Base-by-base conservation (phyloP, 2,888 invertebrate species). In the Agrenia bidenticulata region DNA sequence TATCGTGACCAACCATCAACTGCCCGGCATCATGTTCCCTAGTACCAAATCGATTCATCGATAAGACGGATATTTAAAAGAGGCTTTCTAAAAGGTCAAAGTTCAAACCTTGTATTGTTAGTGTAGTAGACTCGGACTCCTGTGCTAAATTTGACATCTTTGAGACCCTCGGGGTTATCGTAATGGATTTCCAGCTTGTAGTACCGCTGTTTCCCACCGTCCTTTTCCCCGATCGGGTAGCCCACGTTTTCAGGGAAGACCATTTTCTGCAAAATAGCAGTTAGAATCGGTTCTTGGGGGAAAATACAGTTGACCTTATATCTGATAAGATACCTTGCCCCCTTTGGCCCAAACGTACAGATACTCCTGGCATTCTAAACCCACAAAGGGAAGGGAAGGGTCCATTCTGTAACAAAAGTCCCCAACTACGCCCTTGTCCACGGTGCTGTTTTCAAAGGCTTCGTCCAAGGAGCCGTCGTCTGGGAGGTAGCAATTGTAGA, bases 111-210 rank as follows among this genome's bases (percentile, higher is more conserved):
- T 39, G 92, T 79, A 19, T 87, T 83, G 0, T 86, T 84, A 0
- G 91, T 92, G 79, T 90, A 88, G 78, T 88, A 87, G 19, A 94
- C 81, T 15, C 90, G 83, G 59, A 94, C 85, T 0, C 94, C 94
- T 0, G 90, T 89, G 77, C 87, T 88, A 80, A 90, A 67, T 1
- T 17, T 17, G 2, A 72, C 58, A 15, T 74, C 70, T 45, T 41
- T 17, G 5, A 70, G 32, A 4, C 67, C 53, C 4, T 68, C 61
- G 2, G 80, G 81, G 69, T 94, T 94, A 79, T 94, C 92, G 79
- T 92, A 94, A 82, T 94, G 94, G 76, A 92, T 88, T 81, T 94
- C 93, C 57, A 94, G 83, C 89, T 93, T 90, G 27, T 45, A 58
- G 42, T 88, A 93, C 1, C 86, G 86, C 1, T 87, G 86, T 39